A percentile compares a stretch with the other conserved stretches of the same genome.
Evolutionary conservation across 2,113 vertebrate genomes (phyloP).

Genomic region (Agapornis roseicollis): DNA sequence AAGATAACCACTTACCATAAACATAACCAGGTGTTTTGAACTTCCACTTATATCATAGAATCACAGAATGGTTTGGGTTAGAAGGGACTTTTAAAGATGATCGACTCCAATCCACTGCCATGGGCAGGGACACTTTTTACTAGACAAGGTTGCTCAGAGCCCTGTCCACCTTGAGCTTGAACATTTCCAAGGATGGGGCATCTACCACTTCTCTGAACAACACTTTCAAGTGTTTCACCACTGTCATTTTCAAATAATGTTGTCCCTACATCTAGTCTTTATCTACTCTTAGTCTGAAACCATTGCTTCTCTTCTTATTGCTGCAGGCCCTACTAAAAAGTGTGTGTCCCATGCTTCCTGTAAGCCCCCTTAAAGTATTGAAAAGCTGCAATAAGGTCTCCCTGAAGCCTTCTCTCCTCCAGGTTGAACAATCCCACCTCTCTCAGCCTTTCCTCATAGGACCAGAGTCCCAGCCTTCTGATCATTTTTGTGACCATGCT

Average conservation of each 20-base stretch:
- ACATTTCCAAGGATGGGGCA: not conserved
- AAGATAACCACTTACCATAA: not conserved
- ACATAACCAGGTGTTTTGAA: not conserved
- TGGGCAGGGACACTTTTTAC: not conserved
- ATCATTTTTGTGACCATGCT: not conserved
- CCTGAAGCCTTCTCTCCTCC: not conserved
- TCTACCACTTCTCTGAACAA: too few species aligned
- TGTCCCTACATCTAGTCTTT: not conserved
- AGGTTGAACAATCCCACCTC: not conserved
- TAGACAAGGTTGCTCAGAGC: not conserved
- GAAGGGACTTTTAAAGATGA: not conserved
- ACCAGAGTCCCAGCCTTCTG: not conserved
- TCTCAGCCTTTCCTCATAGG: not conserved
- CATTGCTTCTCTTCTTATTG: not conserved
- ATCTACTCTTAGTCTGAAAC: not conserved
- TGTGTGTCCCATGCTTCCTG: not conserved
- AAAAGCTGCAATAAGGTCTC: not conserved
- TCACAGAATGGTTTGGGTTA: not conserved
- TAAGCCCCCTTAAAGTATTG: not conserved
- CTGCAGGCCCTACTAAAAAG: not conserved
- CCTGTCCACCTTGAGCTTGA: not conserved
- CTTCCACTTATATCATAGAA: not conserved
- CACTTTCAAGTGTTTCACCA: not conserved
- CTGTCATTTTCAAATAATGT: not conserved
- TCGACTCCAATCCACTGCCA: not conserved